These are phyloP conservation scores for Paratilapia polleni DNA, from an alignment of 2,113 vertebrate species.

Conservation along the genomic window DNA sequence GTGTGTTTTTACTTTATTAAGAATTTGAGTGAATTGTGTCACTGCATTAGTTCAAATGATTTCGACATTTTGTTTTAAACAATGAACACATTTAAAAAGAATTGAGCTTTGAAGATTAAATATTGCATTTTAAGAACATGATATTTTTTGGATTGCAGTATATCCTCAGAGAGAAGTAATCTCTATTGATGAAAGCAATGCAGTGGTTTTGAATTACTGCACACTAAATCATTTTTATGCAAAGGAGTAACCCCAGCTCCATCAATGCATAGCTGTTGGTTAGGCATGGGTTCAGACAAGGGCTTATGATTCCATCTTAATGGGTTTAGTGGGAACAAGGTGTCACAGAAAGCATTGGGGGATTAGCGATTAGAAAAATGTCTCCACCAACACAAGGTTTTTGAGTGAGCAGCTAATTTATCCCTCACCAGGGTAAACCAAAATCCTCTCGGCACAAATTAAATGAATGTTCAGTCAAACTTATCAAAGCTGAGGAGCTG, in stretches of 20 bases:
- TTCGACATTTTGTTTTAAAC: not conserved
- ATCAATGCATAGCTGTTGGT: conserved; percentile 29
- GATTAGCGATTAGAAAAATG: conserved; percentile 50
- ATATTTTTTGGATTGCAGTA: conserved; percentile 2
- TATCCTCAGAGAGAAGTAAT: conserved; percentile 20
- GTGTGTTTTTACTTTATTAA: not conserved
- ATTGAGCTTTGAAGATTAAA: not conserved
- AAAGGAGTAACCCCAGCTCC: conserved; percentile 51
- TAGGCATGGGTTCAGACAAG: conserved; percentile 13
- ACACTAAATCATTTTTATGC: conserved; percentile 64
- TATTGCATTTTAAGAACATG: conserved; percentile 1
- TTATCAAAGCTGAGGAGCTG: conserved; percentile 26
- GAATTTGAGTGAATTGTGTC: fast-evolving
- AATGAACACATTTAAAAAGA: fast-evolving
- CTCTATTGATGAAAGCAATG: conserved; percentile 48
- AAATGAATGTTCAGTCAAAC: conserved; percentile 57
- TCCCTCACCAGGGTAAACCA: conserved; percentile 17
- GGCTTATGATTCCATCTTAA: conserved; percentile 43
- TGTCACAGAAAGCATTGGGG: conserved; percentile 45
- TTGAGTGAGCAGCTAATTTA: conserved; percentile 38
- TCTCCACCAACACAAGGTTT: conserved; percentile 13
- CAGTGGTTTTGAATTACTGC: conserved; percentile 52
- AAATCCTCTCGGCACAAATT: conserved; percentile 44
- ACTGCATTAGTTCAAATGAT: not conserved
- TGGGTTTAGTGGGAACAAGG: conserved; percentile 53